Conservation (phyloP, 1,140 invertebrate genomes). For the Leptestheria dahalacensis region DNA sequence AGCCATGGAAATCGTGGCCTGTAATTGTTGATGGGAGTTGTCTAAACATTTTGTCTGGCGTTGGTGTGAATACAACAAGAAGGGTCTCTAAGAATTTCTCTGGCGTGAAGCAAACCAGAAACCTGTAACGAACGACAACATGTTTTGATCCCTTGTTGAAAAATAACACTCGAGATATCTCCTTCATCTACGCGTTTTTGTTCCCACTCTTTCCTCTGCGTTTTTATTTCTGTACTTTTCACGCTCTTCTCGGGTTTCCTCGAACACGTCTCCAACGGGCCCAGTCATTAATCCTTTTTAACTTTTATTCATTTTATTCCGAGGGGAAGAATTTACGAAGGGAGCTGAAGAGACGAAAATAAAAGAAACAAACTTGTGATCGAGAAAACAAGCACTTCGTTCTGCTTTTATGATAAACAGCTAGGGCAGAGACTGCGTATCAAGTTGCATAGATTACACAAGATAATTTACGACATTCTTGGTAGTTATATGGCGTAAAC, state of each 20-base stretch:
- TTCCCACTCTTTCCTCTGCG: background rate
- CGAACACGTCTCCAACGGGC: background rate
- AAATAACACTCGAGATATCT: background rate
- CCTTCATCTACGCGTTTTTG: too few species aligned
- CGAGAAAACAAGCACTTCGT: too few species aligned
- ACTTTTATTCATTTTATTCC: too few species aligned
- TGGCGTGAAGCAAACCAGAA: background rate
- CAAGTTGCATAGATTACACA: background rate
- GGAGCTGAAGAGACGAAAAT: too few species aligned
- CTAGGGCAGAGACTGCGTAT: background rate
- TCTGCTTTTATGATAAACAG: background rate
- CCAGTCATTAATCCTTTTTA: background rate
- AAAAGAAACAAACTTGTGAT: too few species aligned
- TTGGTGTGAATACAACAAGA: background rate
- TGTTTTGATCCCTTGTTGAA: background rate
- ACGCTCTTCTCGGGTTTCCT: background rate
- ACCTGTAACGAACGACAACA: background rate
- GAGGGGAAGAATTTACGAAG: too few species aligned
- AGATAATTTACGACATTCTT: background rate
- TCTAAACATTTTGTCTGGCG: background rate
- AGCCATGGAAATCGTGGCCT: background rate
- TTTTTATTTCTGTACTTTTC: background rate
- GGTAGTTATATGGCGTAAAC: background rate
- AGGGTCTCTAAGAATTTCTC: background rate
- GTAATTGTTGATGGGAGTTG: background rate